Evolutionary conservation across 2,888 invertebrate species (phyloP).

Genomic region (Podabrus alpinus): DNA sequence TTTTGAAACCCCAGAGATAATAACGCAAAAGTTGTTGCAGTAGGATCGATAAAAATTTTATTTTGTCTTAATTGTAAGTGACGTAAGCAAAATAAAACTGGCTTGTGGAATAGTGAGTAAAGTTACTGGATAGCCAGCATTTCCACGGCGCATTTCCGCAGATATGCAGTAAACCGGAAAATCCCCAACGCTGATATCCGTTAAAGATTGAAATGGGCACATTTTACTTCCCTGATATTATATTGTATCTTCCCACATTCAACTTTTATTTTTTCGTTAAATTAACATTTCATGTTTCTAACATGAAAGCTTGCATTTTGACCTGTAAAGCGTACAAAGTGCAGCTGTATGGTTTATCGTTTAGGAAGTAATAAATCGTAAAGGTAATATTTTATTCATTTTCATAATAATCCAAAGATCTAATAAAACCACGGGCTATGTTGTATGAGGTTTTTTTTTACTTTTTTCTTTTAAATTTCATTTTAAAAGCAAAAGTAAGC

Average conservation of each 20-base stretch:
- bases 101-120: constrained; percentile 27
- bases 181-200: constrained; percentile 28
- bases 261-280: background rate
- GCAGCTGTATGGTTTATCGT: background rate
- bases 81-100: constrained; percentile 32
- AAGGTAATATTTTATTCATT: background rate
- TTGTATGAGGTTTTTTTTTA: background rate
- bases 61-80: constrained; percentile 6
- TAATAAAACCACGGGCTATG: background rate
- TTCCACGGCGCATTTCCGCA: constrained; percentile 31
- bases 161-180: constrained; percentile 31
- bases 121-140: constrained; percentile 29
- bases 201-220: constrained; percentile 23
- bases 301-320: background rate
- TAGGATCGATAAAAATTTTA: background rate
- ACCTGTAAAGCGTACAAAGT: background rate
- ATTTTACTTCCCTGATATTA: constrained; percentile 15
- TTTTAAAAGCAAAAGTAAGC: background rate
- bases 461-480: background rate
- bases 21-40: background rate
- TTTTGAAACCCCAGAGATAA: background rate
- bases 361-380: background rate
- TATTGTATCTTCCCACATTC: constrained; percentile 5
- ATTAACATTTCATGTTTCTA: background rate
- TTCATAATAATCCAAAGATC: background rate